Percentiles rank a stretch among this genome's conserved stretches.
Conservation (phyloP, 2,797 vertebrate species). For the Lacerta viridis region DNA sequence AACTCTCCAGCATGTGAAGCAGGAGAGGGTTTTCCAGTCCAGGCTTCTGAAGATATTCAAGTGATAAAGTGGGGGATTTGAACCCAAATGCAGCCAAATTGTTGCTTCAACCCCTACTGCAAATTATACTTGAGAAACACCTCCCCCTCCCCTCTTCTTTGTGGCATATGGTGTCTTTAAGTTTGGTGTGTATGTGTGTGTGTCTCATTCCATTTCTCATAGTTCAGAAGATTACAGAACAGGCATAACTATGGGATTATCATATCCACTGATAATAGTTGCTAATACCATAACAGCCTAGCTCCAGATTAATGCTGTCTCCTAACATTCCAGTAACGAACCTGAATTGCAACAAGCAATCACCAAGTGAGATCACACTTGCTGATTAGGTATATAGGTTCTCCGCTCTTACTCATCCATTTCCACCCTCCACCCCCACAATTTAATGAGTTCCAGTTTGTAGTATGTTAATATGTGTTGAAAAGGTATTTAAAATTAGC, state of each 20-base stretch:
- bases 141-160: too few species aligned
- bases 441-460: constrained; percentile 72
- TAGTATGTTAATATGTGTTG: constrained; percentile 50
- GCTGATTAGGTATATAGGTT: constrained; percentile 70
- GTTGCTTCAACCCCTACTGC: too few species aligned
- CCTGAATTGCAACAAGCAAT: constrained; percentile 69
- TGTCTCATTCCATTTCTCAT: neutral
- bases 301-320: constrained; percentile 60
- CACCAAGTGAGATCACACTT: constrained; percentile 66
- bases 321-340: constrained; percentile 58
- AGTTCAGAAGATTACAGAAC: neutral
- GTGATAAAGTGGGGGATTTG: neutral
- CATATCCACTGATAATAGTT: constrained; percentile 19
- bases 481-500: constrained; percentile 74
- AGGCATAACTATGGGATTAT: neutral
- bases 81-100: neutral
- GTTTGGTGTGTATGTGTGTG: neutral
- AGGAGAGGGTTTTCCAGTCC: too few species aligned
- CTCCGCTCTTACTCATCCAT: constrained; percentile 45
- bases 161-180: too few species aligned
- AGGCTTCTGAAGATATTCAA: neutral
- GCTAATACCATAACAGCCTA: constrained; percentile 18
- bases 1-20: neutral
- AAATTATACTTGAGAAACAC: neutral
- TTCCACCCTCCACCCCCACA: constrained; percentile 43